Base-by-base conservation (phyloP, 2,888 invertebrate species). In the Cryptus armator region DNA sequence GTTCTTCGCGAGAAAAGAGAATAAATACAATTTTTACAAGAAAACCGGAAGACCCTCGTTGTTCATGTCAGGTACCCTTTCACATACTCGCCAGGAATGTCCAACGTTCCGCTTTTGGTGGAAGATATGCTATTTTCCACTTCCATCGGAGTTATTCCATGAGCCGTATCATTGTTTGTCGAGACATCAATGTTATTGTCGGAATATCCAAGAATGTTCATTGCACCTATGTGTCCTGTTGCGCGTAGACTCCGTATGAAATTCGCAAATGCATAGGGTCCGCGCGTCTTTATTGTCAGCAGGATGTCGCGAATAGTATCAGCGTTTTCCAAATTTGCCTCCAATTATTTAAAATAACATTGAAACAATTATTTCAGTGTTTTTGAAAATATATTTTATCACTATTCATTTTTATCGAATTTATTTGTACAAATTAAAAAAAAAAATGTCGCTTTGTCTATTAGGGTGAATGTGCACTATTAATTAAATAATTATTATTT, bases 201-300 rank as follows among this genome's bases (percentile, higher is more conserved):
- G 6, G 14, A 51, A 51, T 1, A n/a, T 72, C 88, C 86, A 0
- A 93, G 86, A n/a, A 89, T 81, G 53, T 89, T 85, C 0, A 90
- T 91, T 44, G 92, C 46, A 56, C 86, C 53, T 3, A 87, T 85
- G 24, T 93, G 92, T 43, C 85, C 86, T 1, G 90, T 90, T 77
- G 92, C 86, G 16, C 81, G 88, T 66, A 93, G 83, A 74, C 92
- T 91, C 14, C 56, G 2, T 9, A 91, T 44, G 9, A 93, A 87
- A 82, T 90, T 91, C n/a, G 85, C 24, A 77, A 91, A 93, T 3
- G 93, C 93, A 16, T 86, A 19, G 1, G 93, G 93, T 4, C 93
- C 93, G 79, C 93, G 88, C 2, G 91, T 93, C 84, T 90, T 92
- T 19, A 92, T 89, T 0, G 89, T 92, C 9, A 87, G 67, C 71